Conservation (phyloP, 2,113 vertebrate genomes). For the Malaclemys terrapin region DNA sequence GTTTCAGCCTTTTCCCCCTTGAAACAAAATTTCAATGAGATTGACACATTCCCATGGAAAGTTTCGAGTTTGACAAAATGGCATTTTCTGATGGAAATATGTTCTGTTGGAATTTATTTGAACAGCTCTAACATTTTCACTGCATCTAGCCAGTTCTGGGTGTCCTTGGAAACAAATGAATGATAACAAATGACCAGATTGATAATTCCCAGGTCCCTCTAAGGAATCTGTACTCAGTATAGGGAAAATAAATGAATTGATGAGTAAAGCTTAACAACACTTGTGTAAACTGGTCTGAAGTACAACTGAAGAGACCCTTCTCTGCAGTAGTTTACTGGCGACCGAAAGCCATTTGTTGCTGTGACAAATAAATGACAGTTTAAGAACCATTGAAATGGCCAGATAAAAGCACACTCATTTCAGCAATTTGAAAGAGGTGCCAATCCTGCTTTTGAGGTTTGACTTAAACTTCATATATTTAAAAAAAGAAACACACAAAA, state of each 20-base stretch:
- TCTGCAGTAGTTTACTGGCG: constrained; percentile 29
- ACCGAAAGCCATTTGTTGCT: constrained; percentile 51
- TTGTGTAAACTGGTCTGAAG: constrained; percentile 56
- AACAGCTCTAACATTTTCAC: background rate
- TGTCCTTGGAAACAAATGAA: constrained; percentile 16
- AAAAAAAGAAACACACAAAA: constrained; percentile 35
- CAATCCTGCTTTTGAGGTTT: constrained; percentile 61
- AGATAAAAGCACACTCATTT: constrained; percentile 63
- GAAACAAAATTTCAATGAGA: background rate
- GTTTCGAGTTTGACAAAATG: background rate
- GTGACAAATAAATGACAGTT: constrained; percentile 63
- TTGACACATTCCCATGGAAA: background rate
- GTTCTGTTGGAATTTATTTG: background rate
- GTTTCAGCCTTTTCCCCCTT: no score
- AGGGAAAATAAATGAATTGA: constrained; percentile 59
- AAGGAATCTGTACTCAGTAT: constrained; percentile 37
- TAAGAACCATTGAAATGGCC: constrained; percentile 67
- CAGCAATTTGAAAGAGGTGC: constrained; percentile 64
- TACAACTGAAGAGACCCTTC: constrained; percentile 50
- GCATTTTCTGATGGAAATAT: background rate
- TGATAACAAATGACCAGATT: constrained; percentile 52
- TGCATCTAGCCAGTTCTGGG: background rate
- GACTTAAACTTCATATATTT: constrained; percentile 35
- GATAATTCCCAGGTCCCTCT: constrained; percentile 48
- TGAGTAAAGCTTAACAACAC: constrained; percentile 14